Percentiles rank a stretch among this genome's conserved stretches.
These are phyloP conservation scores for Nycteola revayana DNA, from an alignment of 2,888 invertebrate genomes.

Conservation along the genomic window DNA sequence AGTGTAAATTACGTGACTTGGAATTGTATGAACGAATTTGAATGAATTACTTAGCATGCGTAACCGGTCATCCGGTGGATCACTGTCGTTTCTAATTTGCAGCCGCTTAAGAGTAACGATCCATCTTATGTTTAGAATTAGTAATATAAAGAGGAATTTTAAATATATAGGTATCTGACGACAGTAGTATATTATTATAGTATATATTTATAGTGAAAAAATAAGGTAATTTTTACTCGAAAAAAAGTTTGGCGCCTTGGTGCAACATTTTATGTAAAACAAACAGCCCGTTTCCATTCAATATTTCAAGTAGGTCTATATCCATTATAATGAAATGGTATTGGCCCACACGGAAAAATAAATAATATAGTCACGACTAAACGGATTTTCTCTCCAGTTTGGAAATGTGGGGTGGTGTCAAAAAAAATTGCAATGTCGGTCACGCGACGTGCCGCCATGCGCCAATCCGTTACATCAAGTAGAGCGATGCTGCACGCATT, in stretches of 20 bases:
- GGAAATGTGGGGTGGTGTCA: conserved; percentile 35
- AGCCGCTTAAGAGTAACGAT: conserved; percentile 38
- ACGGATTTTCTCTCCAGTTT: conserved; percentile 13
- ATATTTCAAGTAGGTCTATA: too few species aligned
- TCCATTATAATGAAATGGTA: background rate
- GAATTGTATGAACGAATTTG: conserved; percentile 51
- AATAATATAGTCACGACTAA: conserved; percentile 4
- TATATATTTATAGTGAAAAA: too few species aligned
- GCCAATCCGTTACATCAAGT: conserved; percentile 58
- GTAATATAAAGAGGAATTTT: conserved; percentile 2
- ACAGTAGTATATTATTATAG: too few species aligned
- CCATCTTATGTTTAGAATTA: conserved; percentile 37
- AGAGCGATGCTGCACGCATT: conserved; percentile 65
- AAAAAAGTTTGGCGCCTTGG: too few species aligned
- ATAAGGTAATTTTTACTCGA: too few species aligned
- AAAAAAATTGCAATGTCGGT: conserved; percentile 40
- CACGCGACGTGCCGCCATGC: conserved; percentile 55
- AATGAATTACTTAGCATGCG: conserved; percentile 51
- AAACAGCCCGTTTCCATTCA: too few species aligned
- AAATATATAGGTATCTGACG: too few species aligned
- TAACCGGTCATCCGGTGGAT: conserved; percentile 42
- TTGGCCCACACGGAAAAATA: background rate
- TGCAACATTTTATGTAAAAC: too few species aligned
- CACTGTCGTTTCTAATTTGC: conserved; percentile 48
- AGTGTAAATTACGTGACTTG: conserved; percentile 59